These are phyloP conservation scores for Apostichopus californicus DNA, from an alignment of 35 echinoderm and acorn worm genomes.

Conservation along the genomic window DNA sequence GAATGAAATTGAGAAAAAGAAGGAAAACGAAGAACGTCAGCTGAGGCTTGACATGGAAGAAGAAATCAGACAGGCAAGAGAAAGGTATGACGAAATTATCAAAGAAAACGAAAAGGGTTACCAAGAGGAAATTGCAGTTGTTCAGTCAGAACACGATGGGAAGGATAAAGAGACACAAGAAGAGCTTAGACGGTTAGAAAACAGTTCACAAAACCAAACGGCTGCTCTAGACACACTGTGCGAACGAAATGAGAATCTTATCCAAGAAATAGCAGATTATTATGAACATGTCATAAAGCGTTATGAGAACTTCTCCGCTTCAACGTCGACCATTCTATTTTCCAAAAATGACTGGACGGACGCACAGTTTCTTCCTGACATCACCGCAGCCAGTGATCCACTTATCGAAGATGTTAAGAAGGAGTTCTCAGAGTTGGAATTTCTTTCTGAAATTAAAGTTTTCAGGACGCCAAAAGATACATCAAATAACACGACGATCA, in stretches of 20 bases:
- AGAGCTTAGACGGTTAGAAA: not conserved
- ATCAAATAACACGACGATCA: not conserved
- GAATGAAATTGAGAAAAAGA: not conserved
- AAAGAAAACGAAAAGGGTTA: not conserved
- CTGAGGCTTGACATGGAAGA: not conserved
- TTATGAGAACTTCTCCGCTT: not conserved
- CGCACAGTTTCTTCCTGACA: conserved; percentile 27
- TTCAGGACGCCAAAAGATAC: not conserved
- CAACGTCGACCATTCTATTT: not conserved
- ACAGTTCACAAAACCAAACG: not conserved
- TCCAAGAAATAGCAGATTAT: conserved; percentile 20
- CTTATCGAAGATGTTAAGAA: conserved; percentile 17
- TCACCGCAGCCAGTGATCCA: not conserved
- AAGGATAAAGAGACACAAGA: not conserved
- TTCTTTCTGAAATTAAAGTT: not conserved
- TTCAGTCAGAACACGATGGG: not conserved
- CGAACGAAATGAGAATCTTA: not conserved
- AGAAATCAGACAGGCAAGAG: not conserved
- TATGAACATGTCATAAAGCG: not conserved
- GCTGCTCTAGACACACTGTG: too few relatives aligned
- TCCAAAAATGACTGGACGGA: conserved; percentile 36
- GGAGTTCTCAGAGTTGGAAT: not conserved
- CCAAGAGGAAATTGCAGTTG: not conserved
- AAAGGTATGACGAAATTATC: not conserved
- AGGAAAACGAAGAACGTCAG: not conserved